Base-by-base conservation (phyloP, 2,888 invertebrate genomes). In the Dione juno region DNA sequence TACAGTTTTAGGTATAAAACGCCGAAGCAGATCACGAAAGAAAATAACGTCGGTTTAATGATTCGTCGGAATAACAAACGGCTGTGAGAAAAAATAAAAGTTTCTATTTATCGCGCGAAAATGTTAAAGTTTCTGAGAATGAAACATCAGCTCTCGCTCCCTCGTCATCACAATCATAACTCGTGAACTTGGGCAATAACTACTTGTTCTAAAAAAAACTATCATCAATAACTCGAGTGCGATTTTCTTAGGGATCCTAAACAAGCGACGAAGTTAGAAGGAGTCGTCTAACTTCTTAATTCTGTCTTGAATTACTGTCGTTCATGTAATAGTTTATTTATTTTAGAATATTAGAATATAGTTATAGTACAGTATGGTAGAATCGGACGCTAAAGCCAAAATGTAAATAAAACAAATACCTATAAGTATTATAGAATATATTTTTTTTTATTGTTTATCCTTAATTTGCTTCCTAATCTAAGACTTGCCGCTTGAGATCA, bases 171-270 rank as follows among this genome's bases (percentile, higher is more conserved):
- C 72, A 68, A 74, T 75, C 74, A 71, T 75, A 77, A 76, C 70
- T 73, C 70, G 58, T 65, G 57, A 77, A 78, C 72, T 77, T 75
- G 58, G 69, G 70, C 74, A 77, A 76, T 78, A 76, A 78, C 75
- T 75, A 73, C 67, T 69, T 48, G 67, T 69, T 53, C 71, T 72
- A 75, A 76, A 74, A 76, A 74, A 73, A 76, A 75, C 73, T 71
- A 53, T 74, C 73, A 73, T 74, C 76, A 70, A 78, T 78, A 76
- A 76, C 67, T 73, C 50, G 43, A 63, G 57, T 65, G 64, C 72
- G 73, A 75, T 74, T 72, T 72, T 74, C 72, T 64, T 69, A 72
- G 74, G 70, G 50, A 69, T 65, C 63, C 59, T 66, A 68, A 75
- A 58, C 72, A 52, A 59, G 50, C 65, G 58, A 54, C n/a, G 52